These are phyloP conservation scores for Lepus townsendii DNA, from an alignment of 2,797 vertebrate species.

Conservation along the genomic window DNA sequence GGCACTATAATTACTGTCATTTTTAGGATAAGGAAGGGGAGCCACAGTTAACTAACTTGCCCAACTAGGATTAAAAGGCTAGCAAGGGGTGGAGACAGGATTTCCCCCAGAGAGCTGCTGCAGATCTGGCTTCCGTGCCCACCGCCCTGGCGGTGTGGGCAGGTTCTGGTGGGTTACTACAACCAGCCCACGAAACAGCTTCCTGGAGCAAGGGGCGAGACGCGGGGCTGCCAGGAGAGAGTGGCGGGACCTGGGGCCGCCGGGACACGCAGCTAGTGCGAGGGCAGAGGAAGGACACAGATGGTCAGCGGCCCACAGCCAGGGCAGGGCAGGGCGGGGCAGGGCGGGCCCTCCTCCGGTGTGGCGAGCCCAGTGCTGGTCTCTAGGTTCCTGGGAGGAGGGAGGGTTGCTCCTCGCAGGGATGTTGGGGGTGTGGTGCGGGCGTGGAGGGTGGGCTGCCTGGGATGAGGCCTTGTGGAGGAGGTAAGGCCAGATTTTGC, in stretches of 20 bases:
- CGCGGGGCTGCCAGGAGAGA: too few species aligned
- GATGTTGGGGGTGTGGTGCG: neutral
- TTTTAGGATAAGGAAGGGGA: neutral
- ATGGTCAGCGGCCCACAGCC: neutral
- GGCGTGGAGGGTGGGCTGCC: neutral
- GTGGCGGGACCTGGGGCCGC: too few species aligned
- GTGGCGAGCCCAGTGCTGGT: neutral
- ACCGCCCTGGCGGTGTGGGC: neutral
- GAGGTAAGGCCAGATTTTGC: neutral
- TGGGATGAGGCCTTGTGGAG: neutral
- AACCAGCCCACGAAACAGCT: too few species aligned
- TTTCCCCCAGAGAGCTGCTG: neutral
- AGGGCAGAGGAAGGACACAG: neutral
- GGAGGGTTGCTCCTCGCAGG: conserved; percentile 40
- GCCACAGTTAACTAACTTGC: neutral
- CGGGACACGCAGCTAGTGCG: too few species aligned
- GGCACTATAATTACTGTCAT: neutral
- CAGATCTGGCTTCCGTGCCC: neutral
- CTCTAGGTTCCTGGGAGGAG: neutral
- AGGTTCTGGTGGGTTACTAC: too few species aligned
- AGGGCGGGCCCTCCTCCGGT: neutral
- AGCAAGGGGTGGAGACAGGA: neutral
- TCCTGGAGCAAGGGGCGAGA: too few species aligned
- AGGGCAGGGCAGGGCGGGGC: too few species aligned
- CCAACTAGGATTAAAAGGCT: neutral